These are phyloP conservation scores for Lagria hirta DNA, from an alignment of 2,888 invertebrate species.

Conservation along the genomic window DNA sequence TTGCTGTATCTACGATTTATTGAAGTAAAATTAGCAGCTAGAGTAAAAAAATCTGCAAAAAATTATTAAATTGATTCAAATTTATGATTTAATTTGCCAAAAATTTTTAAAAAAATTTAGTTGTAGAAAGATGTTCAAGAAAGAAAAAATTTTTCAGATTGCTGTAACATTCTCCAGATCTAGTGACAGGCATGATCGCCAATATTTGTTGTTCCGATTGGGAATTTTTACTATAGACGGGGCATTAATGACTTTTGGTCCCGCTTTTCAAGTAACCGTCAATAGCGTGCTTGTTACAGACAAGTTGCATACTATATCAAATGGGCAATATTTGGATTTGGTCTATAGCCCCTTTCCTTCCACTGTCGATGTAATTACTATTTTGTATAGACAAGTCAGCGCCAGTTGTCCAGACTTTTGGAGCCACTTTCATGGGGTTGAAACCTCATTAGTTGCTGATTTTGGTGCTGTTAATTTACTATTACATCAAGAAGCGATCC, in stretches of 20 bases:
- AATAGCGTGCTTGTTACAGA: constrained; percentile 69
- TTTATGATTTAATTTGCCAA: too few relatives aligned
- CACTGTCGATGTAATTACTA: constrained; percentile 65
- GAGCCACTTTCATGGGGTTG: constrained; percentile 76
- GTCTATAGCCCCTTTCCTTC: constrained; percentile 62
- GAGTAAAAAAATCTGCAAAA: too few relatives aligned
- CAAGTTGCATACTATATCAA: constrained; percentile 71
- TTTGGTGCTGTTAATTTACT: constrained; percentile 64
- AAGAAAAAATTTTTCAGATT: too few relatives aligned
- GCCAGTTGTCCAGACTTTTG: constrained; percentile 83
- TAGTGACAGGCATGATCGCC: constrained; percentile 66
- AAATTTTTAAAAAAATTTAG: too few relatives aligned
- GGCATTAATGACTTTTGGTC: constrained; percentile 77
- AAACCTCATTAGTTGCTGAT: constrained; percentile 74
- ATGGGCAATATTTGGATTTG: constrained; percentile 77
- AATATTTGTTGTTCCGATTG: constrained; percentile 73
- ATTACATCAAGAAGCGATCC: constrained; percentile 72
- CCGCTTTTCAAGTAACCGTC: constrained; percentile 71
- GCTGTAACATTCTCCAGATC: constrained; percentile 68
- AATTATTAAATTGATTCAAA: too few relatives aligned
- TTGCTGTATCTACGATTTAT: too few relatives aligned
- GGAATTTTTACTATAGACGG: constrained; percentile 71
- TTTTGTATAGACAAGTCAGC: constrained; percentile 77
- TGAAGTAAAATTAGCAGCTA: too few relatives aligned
- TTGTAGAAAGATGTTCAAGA: too few relatives aligned